Percentiles rank a stretch among this genome's conserved stretches.
phyloP scores from a whole-genome alignment of 1,140 invertebrate species.

The Phymorhynchus buccinoides region DNA sequence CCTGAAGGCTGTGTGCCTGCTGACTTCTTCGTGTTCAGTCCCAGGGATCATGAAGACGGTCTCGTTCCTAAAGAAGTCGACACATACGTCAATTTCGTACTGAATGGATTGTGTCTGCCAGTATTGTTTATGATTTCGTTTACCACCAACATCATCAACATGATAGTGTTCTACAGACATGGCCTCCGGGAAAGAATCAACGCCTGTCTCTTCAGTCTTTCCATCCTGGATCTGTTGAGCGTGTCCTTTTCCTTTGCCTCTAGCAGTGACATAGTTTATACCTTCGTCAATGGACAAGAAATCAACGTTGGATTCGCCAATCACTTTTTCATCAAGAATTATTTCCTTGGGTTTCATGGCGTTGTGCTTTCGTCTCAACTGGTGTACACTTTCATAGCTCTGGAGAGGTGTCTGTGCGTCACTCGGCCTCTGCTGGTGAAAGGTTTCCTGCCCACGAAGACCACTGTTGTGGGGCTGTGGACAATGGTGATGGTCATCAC shows the following conservation, averaged over 20 bases:
- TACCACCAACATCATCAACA: slow-evolving; percentile 9
- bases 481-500: not conserved
- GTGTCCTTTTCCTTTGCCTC: not conserved
- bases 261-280: not conserved
- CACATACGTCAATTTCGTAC: not conserved
- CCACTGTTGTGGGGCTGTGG: not conserved
- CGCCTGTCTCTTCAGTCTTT: slow-evolving; percentile 9
- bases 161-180: slow-evolving; percentile 15
- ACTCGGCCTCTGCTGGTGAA: not conserved
- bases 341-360: not conserved
- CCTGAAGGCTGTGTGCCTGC: slow-evolving; percentile 5
- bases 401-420: not conserved
- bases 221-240: slow-evolving; percentile 22
- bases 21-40: not conserved
- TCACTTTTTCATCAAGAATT: not conserved
- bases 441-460: not conserved
- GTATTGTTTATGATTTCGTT: not conserved
- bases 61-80: not conserved
- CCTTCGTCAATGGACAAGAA: not conserved
- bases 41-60: not conserved
- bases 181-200: slow-evolving; percentile 28
- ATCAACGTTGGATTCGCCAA: not conserved
- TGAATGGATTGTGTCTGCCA: not conserved
- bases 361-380: not conserved
- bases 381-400: not conserved